phyloP scores from a whole-genome alignment of 2,113 vertebrate genomes.

The Oenanthe melanoleuca region DNA sequence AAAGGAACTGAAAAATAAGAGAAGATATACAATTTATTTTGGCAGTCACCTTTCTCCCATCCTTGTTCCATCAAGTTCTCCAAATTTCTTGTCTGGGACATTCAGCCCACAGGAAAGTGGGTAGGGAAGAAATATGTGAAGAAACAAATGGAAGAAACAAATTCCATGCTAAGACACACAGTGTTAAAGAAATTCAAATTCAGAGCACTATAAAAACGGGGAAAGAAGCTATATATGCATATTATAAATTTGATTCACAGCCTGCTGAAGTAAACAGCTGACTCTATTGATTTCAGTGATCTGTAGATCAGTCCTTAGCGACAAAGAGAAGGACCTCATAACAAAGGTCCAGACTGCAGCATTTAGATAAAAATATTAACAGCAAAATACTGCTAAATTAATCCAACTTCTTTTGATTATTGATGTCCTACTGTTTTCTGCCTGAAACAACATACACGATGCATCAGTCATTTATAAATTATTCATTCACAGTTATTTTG shows the following conservation, averaged over 20 bases:
- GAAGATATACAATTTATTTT: background rate
- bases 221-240: background rate
- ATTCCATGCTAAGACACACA: background rate
- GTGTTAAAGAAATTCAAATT: background rate
- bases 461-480: conserved; percentile 86
- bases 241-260: conserved; percentile 17
- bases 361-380: conserved; percentile 81
- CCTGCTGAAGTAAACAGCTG: conserved; percentile 17
- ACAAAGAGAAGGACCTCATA: conserved; percentile 10
- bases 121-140: background rate
- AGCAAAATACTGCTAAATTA: conserved; percentile 78
- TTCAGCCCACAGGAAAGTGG: background rate
- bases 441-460: conserved; percentile 80
- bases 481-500: conserved; percentile 85
- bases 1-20: background rate
- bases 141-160: background rate
- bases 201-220: background rate
- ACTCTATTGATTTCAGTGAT: conserved; percentile 28
- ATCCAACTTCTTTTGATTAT: conserved; percentile 85
- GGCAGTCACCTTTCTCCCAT: background rate
- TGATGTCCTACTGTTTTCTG: conserved; percentile 84
- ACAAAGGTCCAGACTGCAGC: conserved; percentile 53
- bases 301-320: conserved; percentile 17
- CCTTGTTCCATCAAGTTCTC: background rate
- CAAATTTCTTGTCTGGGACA: background rate